Evolutionary conservation across 2,797 vertebrate genomes (phyloP).

Genomic region (Eidolon dupreanum): DNA sequence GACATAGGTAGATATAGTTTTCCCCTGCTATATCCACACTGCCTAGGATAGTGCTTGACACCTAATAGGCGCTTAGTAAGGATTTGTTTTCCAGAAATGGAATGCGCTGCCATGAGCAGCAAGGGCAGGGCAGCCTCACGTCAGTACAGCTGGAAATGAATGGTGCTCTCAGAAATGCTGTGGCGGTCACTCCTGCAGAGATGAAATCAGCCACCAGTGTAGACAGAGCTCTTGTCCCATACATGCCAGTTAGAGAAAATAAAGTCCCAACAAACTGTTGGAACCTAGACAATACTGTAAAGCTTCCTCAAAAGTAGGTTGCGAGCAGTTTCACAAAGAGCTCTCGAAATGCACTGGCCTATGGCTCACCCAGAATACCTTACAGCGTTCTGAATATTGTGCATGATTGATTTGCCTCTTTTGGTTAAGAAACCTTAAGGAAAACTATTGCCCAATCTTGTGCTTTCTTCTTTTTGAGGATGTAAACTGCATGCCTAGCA

Average conservation of each 20-base stretch:
- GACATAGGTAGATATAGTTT: background rate
- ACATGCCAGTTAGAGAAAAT: background rate
- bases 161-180: rapidly evolving
- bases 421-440: background rate
- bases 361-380: background rate
- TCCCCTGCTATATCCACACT: background rate
- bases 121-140: background rate
- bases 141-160: background rate
- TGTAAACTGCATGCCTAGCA: background rate
- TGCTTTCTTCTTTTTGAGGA: background rate
- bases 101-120: background rate
- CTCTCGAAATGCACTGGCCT: background rate
- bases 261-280: background rate
- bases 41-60: background rate
- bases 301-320: background rate
- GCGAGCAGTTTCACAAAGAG: background rate
- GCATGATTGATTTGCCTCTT: background rate
- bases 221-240: background rate
- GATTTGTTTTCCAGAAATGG: background rate
- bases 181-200: background rate
- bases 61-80: background rate
- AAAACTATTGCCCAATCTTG: background rate
- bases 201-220: background rate
- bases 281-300: background rate
- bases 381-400: background rate